Evolutionary conservation across 2,797 vertebrate genomes (phyloP), one percentile per base, ranked within the genome.

Genomic region (Lagocephalus sceleratus): DNA sequence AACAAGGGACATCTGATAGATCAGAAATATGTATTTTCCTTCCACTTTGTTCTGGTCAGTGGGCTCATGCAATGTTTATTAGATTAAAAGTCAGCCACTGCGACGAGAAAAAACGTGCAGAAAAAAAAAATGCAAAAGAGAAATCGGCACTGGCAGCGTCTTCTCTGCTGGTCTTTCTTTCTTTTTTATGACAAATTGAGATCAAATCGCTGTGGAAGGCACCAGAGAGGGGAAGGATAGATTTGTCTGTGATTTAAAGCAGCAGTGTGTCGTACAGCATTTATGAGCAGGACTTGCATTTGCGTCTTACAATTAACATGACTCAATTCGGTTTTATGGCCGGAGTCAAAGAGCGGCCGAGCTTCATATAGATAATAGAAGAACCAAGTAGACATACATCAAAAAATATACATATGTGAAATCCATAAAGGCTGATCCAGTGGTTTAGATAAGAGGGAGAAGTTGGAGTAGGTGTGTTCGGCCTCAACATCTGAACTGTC

Each of bases 41-140:
- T 67, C 56, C 60, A 59, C 76, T 88, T 89, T 89, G 87, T 88
- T 88, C 86, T 89, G 84, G 87, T 88, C 82, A 81, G 63, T 82
- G 67, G 79, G 68, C 82, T 79, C 79, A 73, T 84, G 84, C 85
- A 76, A 86, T 86, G 85, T 90, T 87, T 90, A 86, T 88, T 84
- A 85, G 85, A 90, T 89, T 87, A 83, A 89, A 90, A 88, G 81
- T 81, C 82, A 90, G 71, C 84, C 80, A 85, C 81, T 83, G 85
- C 74, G 73, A 85, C 81, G 70, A 72, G 64, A 79, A 78, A 44
- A 87, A 83, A 81, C 69, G 79, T 74, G 70, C 66, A 35, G 68
- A 68, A 60, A 66, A 81, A 68, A 62, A 64, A 82, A 83, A 82
- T 74, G 74, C 76, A 79, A 88, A 89, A 85, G 82, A 83, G 75